A percentile compares a stretch with the other conserved stretches of the same genome.
Evolutionary conservation across 2,888 invertebrate species (phyloP).

Genomic region (Macropis europaea): DNA sequence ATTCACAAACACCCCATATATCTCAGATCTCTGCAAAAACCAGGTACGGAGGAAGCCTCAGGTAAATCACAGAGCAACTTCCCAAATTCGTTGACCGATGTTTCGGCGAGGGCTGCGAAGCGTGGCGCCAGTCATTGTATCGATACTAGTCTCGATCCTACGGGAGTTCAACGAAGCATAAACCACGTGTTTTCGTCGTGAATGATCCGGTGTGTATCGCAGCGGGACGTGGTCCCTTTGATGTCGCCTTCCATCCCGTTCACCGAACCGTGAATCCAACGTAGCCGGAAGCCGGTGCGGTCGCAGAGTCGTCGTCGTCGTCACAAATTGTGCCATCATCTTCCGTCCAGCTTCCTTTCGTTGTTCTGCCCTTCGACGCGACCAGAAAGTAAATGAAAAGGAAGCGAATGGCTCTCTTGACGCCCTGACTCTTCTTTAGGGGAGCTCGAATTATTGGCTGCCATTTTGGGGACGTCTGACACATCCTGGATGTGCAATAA

Average conservation of each 20-base stretch:
- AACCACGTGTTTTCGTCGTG: conserved; percentile 54
- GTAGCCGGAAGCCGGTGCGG: conserved; percentile 44
- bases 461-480: conserved; percentile 1
- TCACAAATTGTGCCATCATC: conserved; percentile 53
- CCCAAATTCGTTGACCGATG: conserved; percentile 33
- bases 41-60: neutral
- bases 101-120: conserved; percentile 20
- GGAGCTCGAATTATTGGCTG: conserved; percentile 27
- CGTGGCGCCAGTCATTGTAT: conserved; percentile 51
- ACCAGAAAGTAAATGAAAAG: conserved; percentile 36
- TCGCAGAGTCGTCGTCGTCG: conserved; percentile 37
- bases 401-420: conserved; percentile 34
- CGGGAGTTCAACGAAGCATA: conserved; percentile 43
- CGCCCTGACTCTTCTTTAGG: conserved; percentile 12
- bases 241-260: conserved; percentile 42
- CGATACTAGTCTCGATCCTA: conserved; percentile 19
- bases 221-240: conserved; percentile 47
- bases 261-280: conserved; percentile 55
- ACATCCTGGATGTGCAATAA: conserved; percentile 3
- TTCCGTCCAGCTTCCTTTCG: conserved; percentile 35
- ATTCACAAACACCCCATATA: too few species aligned
- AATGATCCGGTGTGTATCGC: conserved; percentile 13
- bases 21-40: too few species aligned
- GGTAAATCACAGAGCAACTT: conserved; percentile 36
- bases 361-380: conserved; percentile 5